These are phyloP conservation scores for Drosophila seguyi DNA, from an alignment of 1,140 invertebrate species.

Conservation along the genomic window DNA sequence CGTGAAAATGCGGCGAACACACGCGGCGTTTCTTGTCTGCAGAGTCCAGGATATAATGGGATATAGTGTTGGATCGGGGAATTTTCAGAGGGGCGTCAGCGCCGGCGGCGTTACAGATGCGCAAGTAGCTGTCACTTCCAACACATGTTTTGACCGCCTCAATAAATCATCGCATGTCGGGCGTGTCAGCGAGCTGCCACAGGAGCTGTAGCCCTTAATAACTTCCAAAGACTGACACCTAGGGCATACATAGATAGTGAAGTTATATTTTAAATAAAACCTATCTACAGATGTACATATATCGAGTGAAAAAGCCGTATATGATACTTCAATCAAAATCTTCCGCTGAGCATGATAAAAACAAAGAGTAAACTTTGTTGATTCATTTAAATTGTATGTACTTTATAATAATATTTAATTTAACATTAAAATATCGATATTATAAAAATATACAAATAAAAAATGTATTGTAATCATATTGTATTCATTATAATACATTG, in stretches of 20 bases:
- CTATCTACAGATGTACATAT: no score
- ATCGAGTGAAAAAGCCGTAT: no score
- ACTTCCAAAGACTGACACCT: constrained; percentile 2
- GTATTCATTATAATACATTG: no score
- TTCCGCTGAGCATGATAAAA: no score
- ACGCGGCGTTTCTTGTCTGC: constrained; percentile 63
- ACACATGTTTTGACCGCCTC: constrained; percentile 84
- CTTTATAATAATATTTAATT: no score
- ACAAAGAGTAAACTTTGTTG: no score
- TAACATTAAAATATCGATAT: no score
- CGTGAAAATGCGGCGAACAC: constrained; percentile 71
- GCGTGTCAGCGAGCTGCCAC: constrained; percentile 60
- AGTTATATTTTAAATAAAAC: neutral
- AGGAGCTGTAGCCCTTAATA: constrained; percentile 6
- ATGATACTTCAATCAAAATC: no score
- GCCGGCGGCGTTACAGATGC: constrained; percentile 79
- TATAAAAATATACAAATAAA: no score
- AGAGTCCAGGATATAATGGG: constrained; percentile 15
- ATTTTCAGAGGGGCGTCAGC: constrained; percentile 56
- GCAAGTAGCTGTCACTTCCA: constrained; percentile 85
- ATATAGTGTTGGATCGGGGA: constrained; percentile 14
- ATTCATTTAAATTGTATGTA: no score
- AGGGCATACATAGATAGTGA: neutral
- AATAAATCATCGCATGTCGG: constrained; percentile 83
- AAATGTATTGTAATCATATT: no score